Conservation (phyloP, 2,797 vertebrate genomes). For the Protosalanx chinensis region DNA sequence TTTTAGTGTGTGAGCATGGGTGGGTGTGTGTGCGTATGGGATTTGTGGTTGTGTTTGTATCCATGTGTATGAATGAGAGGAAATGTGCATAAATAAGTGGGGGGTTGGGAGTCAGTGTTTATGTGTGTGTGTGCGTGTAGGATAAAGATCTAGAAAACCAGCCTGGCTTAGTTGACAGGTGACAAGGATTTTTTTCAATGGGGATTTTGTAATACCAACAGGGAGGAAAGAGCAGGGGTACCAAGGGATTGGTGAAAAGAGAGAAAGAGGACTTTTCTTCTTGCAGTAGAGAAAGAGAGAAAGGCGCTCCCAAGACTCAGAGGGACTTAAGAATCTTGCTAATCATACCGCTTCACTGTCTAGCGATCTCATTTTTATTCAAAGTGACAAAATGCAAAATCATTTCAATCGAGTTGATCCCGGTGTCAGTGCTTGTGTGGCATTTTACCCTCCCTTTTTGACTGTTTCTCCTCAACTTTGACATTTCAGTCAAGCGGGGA, state of each 20-base stretch:
- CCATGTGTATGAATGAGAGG: constrained; percentile 54
- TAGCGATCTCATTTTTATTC: constrained; percentile 76
- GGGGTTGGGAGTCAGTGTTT: constrained; percentile 17
- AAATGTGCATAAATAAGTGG: not conserved
- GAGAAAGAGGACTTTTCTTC: constrained; percentile 79
- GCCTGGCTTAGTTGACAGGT: constrained; percentile 85
- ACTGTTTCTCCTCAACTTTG: constrained; percentile 68
- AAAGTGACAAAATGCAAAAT: constrained; percentile 77
- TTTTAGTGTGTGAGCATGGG: constrained; percentile 69
- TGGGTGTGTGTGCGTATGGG: constrained; percentile 67
- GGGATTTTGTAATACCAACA: constrained; percentile 87
- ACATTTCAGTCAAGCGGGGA: constrained; percentile 76
- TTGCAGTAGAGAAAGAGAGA: constrained; percentile 67
- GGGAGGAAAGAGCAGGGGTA: constrained; percentile 74
- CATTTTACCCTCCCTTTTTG: constrained; percentile 65
- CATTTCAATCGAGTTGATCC: constrained; percentile 76
- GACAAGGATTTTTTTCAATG: constrained; percentile 83
- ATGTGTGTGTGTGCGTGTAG: constrained; percentile 70
- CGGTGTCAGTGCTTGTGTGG: constrained; percentile 78
- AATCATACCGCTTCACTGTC: constrained; percentile 78
- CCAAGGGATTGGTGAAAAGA: constrained; percentile 77
- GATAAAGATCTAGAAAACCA: constrained; percentile 84
- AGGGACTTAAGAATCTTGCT: constrained; percentile 69
- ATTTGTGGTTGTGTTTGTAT: constrained; percentile 66
- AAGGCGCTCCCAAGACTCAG: constrained; percentile 59